A percentile compares a stretch with the other conserved stretches of the same genome.
phyloP scores from a whole-genome alignment of 1,140 invertebrate species.

The Trichomalopsis sarcophagae region DNA sequence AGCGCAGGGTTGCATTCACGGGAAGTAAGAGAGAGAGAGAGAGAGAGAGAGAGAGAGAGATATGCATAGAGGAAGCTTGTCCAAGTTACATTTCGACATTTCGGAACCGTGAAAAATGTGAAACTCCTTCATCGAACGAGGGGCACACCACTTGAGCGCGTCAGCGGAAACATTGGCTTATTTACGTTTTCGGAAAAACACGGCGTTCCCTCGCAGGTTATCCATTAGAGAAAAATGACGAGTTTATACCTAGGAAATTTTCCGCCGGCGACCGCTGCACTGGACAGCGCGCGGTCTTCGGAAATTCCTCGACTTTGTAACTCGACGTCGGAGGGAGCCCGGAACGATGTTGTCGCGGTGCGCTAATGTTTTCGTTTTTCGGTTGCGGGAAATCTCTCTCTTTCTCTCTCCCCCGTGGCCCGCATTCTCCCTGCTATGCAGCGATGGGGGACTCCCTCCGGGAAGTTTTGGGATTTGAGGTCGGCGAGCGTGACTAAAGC shows the following conservation, averaged over 20 bases:
- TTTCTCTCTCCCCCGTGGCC: constrained; percentile 34
- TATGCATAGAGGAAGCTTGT: too few species aligned
- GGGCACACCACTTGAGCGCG: neutral
- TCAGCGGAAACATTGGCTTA: neutral
- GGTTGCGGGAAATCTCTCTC: constrained; percentile 27
- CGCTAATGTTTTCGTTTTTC: neutral
- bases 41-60: too few species aligned
- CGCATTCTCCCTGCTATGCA: neutral
- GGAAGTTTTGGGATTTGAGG: constrained; percentile 27
- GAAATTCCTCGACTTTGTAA: neutral
- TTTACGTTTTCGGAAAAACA: neutral
- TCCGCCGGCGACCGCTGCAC: constrained; percentile 24
- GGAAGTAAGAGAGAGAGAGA: too few species aligned
- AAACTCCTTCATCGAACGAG: too few species aligned
- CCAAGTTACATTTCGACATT: too few species aligned
- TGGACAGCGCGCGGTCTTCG: neutral
- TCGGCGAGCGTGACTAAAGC: constrained; percentile 51
- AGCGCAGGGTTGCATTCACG: too few species aligned
- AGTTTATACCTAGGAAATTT: constrained; percentile 42
- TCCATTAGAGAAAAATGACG: constrained; percentile 6
- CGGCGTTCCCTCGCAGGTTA: neutral
- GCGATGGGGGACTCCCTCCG: neutral
- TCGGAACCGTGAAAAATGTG: too few species aligned
- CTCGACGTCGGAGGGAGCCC: too few species aligned
- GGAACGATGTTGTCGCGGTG: neutral